phyloP scores from a whole-genome alignment of 2,888 invertebrate genomes.

The Morpho deidamia region DNA sequence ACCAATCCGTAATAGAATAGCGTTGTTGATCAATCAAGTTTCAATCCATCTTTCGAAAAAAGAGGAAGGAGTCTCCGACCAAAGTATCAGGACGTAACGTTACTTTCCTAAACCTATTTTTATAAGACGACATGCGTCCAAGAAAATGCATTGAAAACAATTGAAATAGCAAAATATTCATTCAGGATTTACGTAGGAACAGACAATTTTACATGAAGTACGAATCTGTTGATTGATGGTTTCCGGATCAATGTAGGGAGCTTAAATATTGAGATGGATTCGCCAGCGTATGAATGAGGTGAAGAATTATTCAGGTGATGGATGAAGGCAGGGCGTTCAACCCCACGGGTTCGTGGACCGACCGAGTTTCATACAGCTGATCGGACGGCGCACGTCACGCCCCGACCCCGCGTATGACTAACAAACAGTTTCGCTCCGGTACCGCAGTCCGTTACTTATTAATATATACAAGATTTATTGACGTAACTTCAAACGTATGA shows the following conservation, averaged over 20 bases:
- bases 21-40: too few relatives aligned
- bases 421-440: conserved; percentile 39
- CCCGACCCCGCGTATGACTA: conserved; percentile 37
- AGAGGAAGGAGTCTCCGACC: too few relatives aligned
- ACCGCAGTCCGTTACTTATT: conserved; percentile 41
- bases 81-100: too few relatives aligned
- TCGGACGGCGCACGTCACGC: conserved; percentile 40
- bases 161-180: conserved; percentile 25
- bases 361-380: conserved; percentile 70
- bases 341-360: conserved; percentile 64
- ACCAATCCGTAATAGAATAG: too few relatives aligned
- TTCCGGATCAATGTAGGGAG: conserved; percentile 53
- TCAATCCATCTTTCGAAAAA: too few relatives aligned
- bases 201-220: conserved; percentile 37
- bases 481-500: conserved; percentile 18
- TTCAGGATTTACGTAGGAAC: conserved; percentile 33
- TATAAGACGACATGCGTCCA: too few relatives aligned
- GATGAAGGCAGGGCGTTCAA: conserved; percentile 54
- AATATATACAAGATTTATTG: conserved; percentile 32
- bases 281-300: conserved; percentile 63
- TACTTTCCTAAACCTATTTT: too few relatives aligned
- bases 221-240: conserved; percentile 42
- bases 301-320: conserved; percentile 66
- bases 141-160: neutral
- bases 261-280: conserved; percentile 66